Percentiles rank a stretch among this genome's conserved stretches.
Conservation (phyloP, 2,797 vertebrate species). For the Psittacula echo region DNA sequence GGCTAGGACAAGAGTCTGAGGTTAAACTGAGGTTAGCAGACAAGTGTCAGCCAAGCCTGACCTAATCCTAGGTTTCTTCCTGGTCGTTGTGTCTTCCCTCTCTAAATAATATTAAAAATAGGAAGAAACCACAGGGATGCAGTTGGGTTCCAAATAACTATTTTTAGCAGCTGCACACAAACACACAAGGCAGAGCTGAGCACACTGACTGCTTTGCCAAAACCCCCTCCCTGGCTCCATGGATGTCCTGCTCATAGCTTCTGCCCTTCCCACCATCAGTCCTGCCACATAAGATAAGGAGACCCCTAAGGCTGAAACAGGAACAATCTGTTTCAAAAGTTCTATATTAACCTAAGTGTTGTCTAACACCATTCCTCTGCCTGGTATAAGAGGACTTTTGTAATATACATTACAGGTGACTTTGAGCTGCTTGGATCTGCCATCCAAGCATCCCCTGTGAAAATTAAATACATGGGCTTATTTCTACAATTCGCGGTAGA, state of each 20-base stretch:
- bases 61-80: slow-evolving; percentile 15
- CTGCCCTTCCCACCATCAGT: background rate
- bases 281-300: background rate
- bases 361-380: background rate
- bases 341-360: background rate
- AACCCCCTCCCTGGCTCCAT: accelerated
- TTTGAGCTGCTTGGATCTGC: background rate
- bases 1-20: slow-evolving; percentile 2
- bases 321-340: background rate
- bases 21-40: slow-evolving; percentile 40
- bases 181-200: background rate
- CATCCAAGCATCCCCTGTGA: background rate
- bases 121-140: background rate
- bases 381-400: background rate
- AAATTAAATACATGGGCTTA: background rate
- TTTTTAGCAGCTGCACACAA: slow-evolving; percentile 16
- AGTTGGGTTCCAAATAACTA: background rate
- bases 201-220: accelerated
- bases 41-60: background rate
- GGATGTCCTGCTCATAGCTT: background rate
- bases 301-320: background rate
- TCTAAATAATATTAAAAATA: slow-evolving; percentile 37
- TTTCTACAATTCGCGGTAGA: background rate
- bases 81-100: background rate
- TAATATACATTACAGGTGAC: background rate